Evolutionary conservation across 1,140 invertebrate species (phyloP).

Genomic region (Babylonia areolata): DNA sequence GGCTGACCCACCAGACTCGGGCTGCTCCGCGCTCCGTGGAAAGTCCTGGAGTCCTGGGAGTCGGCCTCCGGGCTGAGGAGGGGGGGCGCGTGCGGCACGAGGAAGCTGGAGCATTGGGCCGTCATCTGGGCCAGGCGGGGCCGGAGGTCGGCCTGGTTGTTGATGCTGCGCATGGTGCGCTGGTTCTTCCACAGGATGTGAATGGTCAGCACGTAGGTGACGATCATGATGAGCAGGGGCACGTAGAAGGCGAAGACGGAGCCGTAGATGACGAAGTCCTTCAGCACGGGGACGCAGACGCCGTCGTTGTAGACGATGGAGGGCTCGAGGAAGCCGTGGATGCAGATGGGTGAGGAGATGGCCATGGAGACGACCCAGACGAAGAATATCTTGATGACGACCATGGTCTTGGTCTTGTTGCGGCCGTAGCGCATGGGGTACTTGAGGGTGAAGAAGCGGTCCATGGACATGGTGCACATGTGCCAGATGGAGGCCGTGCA

Average conservation of each 20-base stretch:
- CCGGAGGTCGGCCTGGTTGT: slow-evolving; percentile 60
- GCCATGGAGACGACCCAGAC: slow-evolving; percentile 93
- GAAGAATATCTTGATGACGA: slow-evolving; percentile 92
- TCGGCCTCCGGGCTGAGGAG: no score
- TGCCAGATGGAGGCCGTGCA: slow-evolving; percentile 97
- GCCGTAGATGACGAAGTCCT: slow-evolving; percentile 89
- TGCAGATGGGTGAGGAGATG: slow-evolving; percentile 89
- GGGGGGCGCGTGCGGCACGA: slow-evolving; percentile 40
- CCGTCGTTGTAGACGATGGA: slow-evolving; percentile 73
- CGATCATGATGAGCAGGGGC: slow-evolving; percentile 93
- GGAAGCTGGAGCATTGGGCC: slow-evolving; percentile 42
- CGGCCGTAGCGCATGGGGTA: slow-evolving; percentile 83
- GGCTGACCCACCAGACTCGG: no score
- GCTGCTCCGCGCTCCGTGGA: no score
- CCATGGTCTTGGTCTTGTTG: slow-evolving; percentile 89
- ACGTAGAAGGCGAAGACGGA: slow-evolving; percentile 97
- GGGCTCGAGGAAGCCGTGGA: slow-evolving; percentile 85
- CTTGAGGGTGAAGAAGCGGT: slow-evolving; percentile 79
- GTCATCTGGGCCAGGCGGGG: slow-evolving; percentile 48
- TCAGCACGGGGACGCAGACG: slow-evolving; percentile 82
- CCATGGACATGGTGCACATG: slow-evolving; percentile 97
- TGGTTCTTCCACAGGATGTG: slow-evolving; percentile 76
- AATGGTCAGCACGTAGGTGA: slow-evolving; percentile 94
- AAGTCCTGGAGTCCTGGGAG: no score
- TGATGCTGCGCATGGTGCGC: slow-evolving; percentile 63